Percentiles rank a stretch among this genome's conserved stretches.
Evolutionary conservation across 2,797 vertebrate species (phyloP).

Genomic region (Anguilla megastoma): DNA sequence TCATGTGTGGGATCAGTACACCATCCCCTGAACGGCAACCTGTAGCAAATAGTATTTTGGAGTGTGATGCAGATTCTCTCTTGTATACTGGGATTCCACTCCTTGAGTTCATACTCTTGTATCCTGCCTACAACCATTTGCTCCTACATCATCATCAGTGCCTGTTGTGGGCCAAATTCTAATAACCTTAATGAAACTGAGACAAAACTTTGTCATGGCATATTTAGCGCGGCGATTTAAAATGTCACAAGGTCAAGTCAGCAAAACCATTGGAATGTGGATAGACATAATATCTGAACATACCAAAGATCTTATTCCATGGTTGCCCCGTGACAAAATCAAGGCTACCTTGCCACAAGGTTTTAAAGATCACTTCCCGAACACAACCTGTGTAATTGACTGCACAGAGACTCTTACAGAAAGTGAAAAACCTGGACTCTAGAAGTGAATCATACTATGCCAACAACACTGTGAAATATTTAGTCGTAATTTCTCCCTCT

Average conservation of each 20-base stretch:
- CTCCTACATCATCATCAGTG: background rate
- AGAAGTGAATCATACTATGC: no score
- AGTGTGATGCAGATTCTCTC: background rate
- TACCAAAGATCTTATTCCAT: background rate
- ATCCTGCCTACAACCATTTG: background rate
- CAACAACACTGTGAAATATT: no score
- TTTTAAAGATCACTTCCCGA: no score
- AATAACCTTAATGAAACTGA: background rate
- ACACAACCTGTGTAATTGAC: no score
- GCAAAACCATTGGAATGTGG: no score
- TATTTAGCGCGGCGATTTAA: no score
- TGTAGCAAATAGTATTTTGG: background rate
- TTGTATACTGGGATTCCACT: constrained; percentile 13
- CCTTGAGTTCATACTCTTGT: background rate
- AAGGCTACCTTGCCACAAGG: background rate
- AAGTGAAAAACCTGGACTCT: no score
- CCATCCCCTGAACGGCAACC: background rate
- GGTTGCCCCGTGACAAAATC: background rate
- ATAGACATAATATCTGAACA: background rate
- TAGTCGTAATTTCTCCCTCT: no score
- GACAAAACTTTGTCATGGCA: no score
- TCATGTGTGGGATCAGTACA: background rate
- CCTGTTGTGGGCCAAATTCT: background rate
- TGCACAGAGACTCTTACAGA: no score
- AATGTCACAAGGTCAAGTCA: no score